These are phyloP conservation scores for Melinopterus prodromus DNA, from an alignment of 2,888 invertebrate species.

Conservation along the genomic window DNA sequence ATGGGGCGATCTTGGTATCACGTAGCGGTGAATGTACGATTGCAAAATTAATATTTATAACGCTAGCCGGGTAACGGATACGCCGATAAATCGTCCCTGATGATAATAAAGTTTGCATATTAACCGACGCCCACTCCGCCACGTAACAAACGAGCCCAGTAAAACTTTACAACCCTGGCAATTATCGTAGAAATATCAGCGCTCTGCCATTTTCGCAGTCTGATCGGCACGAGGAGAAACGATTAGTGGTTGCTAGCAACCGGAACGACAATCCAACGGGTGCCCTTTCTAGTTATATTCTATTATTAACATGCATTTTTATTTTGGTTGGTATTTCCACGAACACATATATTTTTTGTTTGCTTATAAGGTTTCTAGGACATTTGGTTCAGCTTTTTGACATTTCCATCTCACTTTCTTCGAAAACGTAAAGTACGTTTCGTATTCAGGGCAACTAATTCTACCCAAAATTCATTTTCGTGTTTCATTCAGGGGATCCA, in stretches of 20 bases:
- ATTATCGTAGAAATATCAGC: slow-evolving; percentile 21
- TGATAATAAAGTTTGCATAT: slow-evolving; percentile 26
- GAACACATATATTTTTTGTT: too few relatives aligned
- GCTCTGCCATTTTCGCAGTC: neutral
- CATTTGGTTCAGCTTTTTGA: too few relatives aligned
- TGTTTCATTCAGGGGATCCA: too few relatives aligned
- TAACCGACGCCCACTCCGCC: slow-evolving; percentile 15
- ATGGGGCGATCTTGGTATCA: neutral
- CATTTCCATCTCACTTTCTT: too few relatives aligned
- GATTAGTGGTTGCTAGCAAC: neutral
- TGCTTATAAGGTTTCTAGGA: too few relatives aligned
- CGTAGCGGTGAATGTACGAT: slow-evolving; percentile 6
- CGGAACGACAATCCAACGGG: neutral
- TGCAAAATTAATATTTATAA: slow-evolving; percentile 21
- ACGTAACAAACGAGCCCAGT: slow-evolving; percentile 12
- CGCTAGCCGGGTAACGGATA: slow-evolving; percentile 10
- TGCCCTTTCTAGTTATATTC: too few relatives aligned
- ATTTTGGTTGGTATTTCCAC: too few relatives aligned
- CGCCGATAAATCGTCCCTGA: slow-evolving; percentile 20
- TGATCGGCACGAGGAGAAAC: neutral
- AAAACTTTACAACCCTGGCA: slow-evolving; percentile 22
- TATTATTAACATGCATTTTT: too few relatives aligned
- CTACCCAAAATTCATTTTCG: too few relatives aligned
- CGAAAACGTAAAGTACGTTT: too few relatives aligned
- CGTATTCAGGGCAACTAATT: too few relatives aligned